These are phyloP conservation scores for Arothron firmamentum DNA, from an alignment of 2,113 vertebrate species.

Conservation along the genomic window DNA sequence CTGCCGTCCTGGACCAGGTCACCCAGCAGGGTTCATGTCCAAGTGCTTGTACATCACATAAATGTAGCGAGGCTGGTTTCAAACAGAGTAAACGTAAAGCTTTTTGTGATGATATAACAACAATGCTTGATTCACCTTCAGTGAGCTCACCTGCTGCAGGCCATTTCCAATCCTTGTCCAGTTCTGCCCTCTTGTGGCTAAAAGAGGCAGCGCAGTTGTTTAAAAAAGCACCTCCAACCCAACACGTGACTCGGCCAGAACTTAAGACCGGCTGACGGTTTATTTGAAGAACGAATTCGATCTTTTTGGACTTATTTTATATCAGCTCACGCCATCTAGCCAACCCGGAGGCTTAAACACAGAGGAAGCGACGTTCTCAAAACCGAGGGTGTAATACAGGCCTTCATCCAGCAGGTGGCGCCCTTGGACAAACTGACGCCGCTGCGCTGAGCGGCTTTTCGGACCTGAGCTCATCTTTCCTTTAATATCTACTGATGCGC, in stretches of 20 bases:
- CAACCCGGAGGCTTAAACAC: no score
- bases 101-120: no score
- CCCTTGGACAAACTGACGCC: background rate
- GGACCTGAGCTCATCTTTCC: background rate
- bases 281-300: no score
- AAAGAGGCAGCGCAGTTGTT: conserved; percentile 5
- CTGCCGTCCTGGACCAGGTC: no score
- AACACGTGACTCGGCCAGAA: background rate
- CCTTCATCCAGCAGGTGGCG: conserved; percentile 54
- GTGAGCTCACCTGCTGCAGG: background rate
- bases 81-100: no score
- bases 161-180: conserved; percentile 1
- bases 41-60: no score
- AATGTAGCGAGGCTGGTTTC: no score
- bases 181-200: conserved; percentile 51
- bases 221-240: background rate
- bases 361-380: no score
- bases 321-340: no score
- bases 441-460: background rate
- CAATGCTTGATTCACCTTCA: no score
- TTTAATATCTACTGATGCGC: background rate
- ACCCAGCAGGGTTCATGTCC: no score
- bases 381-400: background rate
- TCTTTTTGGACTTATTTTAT: no score
- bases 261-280: background rate